Base-by-base conservation (phyloP, 2,797 vertebrate species). In the Lepus townsendii region DNA sequence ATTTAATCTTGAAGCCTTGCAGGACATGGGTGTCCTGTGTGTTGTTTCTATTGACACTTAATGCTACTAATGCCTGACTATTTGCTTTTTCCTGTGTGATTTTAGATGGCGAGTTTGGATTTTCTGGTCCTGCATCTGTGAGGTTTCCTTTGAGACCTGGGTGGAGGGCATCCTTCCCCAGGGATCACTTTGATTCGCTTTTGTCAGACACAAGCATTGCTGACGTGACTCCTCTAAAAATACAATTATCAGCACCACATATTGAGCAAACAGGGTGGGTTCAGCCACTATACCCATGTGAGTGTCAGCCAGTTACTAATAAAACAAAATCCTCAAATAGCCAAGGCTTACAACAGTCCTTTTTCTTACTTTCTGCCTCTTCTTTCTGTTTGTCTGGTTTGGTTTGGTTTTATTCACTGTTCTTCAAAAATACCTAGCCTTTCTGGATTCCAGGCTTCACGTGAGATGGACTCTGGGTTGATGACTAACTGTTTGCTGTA, bases 161-260 rank as follows among this genome's bases (percentile, higher is more conserved):
- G 68, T 38, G 84, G 13, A 60, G 19, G 42, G 14, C 35, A 69
- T 20, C 10, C 83, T 90, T 91, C 66, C 47, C n/a, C 66, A 86
- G 50, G 32, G 35, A 90, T 75, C 42, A 65, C 30, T 88, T 95
- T 66, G 82, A 35, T 76, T 17, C 91, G 54, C 47, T 82, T 88
- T 82, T 83, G 9, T 83, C 38, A 83, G 65, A 50, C 30, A 38
- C 8, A 50, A 88, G n/a, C 3, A 86, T 22, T 68, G 63, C 50
- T 72, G 63, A 72, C 72, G 72, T 38, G 47, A 93, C 50, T 63
- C 16, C 50, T 89, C 82, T 50, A 88, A 91, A 90, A 91, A 69
- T 14, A 88, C 2, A 84, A 68, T 52, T 27, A 63, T 35, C 63
- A 63, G 50, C 26, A 63, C 83, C 3, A 95, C 11, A 76, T 50